Percentiles rank a stretch among this genome's conserved stretches.
These are phyloP conservation scores for Hippocampus kuda DNA, from an alignment of 2,797 vertebrate species.

Conservation along the genomic window DNA sequence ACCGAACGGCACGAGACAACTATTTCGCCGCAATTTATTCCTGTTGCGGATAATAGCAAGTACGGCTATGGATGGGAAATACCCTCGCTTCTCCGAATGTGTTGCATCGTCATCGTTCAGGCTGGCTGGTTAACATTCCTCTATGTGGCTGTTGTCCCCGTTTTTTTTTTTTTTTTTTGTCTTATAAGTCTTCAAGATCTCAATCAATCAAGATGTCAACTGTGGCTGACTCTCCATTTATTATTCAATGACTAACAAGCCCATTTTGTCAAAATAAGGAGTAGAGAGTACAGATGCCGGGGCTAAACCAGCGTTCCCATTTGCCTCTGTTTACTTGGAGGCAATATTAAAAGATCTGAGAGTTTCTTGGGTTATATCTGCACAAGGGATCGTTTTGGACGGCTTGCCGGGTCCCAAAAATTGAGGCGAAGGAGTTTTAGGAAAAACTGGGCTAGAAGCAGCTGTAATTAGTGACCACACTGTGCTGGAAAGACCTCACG, in stretches of 20 bases:
- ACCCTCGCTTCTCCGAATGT: not conserved
- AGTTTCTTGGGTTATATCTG: not conserved
- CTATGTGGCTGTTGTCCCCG: not conserved
- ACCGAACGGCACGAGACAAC: not conserved
- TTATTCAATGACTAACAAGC: too few species aligned
- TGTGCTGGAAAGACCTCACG: constrained; percentile 34
- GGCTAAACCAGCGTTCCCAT: not conserved
- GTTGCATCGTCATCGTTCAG: not conserved
- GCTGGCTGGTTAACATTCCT: not conserved
- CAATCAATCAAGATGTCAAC: not conserved
- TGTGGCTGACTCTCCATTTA: not conserved
- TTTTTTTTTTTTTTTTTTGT: not conserved
- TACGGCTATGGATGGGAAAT: not conserved
- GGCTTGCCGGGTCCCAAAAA: not conserved
- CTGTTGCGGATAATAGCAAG: not conserved
- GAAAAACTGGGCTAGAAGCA: constrained; percentile 40
- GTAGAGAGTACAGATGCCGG: not conserved
- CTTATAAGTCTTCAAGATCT: not conserved
- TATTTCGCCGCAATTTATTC: not conserved
- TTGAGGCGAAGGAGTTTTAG: constrained; percentile 21
- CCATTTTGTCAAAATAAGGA: not conserved
- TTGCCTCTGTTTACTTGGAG: not conserved
- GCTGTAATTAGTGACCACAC: constrained; percentile 49
- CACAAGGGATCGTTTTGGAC: not conserved
- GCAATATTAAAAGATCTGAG: not conserved